Percentiles rank a stretch among this genome's conserved stretches.
These are phyloP conservation scores for Hydroisotoma schaefferi DNA, from an alignment of 2,888 invertebrate species.

Conservation along the genomic window DNA sequence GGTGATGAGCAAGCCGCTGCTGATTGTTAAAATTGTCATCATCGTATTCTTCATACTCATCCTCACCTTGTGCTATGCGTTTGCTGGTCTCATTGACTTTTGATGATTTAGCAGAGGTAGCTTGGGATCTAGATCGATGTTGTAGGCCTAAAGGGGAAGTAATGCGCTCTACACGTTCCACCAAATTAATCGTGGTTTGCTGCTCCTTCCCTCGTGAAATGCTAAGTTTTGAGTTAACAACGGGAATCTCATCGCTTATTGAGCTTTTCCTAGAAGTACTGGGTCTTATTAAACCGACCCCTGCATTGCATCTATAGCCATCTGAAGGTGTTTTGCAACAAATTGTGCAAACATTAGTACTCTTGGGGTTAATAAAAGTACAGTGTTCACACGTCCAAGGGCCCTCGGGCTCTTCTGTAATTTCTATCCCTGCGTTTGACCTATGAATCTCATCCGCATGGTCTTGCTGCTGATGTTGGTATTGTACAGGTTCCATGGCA, in stretches of 20 bases:
- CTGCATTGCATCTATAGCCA: slow-evolving; percentile 19
- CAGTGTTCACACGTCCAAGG: slow-evolving; percentile 85
- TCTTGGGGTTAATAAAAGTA: slow-evolving; percentile 78
- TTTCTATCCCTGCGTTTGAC: slow-evolving; percentile 7
- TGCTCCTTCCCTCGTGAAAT: slow-evolving; percentile 41
- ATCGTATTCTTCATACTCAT: slow-evolving; percentile 35
- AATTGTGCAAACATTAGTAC: slow-evolving; percentile 73
- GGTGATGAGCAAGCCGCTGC: slow-evolving; percentile 3
- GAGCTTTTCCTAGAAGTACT: slow-evolving; percentile 5
- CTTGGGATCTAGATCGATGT: not conserved
- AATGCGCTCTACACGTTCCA: slow-evolving; percentile 26
- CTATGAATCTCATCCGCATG: slow-evolving; percentile 18
- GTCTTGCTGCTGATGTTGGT: not conserved
- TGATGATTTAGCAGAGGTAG: slow-evolving; percentile 2
- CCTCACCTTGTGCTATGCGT: slow-evolving; percentile 20
- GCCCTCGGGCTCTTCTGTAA: slow-evolving; percentile 38
- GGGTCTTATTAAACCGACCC: slow-evolving; percentile 3
- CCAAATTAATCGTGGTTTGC: slow-evolving; percentile 33
- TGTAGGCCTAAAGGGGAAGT: slow-evolving; percentile 20
- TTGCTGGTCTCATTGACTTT: not conserved
- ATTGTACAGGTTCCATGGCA: not conserved
- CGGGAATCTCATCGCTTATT: slow-evolving; percentile 29
- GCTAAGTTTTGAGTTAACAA: slow-evolving; percentile 46
- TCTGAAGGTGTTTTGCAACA: slow-evolving; percentile 71
- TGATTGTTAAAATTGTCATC: slow-evolving; percentile 15